A percentile compares a stretch with the other conserved stretches of the same genome.
Conservation (phyloP, 1,140 invertebrate genomes). For the Mylabris phalerata region DNA sequence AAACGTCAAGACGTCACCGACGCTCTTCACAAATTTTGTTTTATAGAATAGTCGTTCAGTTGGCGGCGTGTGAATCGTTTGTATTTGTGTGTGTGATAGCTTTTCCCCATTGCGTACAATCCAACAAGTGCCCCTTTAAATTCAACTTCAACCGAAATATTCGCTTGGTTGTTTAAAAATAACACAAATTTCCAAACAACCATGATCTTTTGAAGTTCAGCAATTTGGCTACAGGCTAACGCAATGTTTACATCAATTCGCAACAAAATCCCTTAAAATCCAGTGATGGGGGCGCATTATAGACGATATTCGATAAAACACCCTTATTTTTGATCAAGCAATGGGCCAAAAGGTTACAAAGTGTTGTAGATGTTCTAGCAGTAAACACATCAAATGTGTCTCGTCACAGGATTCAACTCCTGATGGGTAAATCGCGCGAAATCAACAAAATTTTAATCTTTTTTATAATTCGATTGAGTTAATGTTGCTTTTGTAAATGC, state of each 20-base stretch:
- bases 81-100: background rate
- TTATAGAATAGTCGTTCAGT: constrained; percentile 20
- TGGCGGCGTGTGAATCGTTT: constrained; percentile 16
- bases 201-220: background rate
- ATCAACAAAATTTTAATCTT: background rate
- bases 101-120: background rate
- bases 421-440: constrained; percentile 3
- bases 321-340: background rate
- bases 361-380: constrained; percentile 19
- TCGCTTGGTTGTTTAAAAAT: too few species aligned
- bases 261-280: background rate
- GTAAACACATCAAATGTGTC: constrained; percentile 10
- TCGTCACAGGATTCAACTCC: constrained; percentile 14
- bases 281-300: background rate
- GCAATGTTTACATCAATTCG: background rate
- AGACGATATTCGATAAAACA: background rate
- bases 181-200: too few species aligned
- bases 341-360: constrained; percentile 19
- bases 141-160: background rate
- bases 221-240: constrained; percentile 3
- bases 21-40: constrained; percentile 7
- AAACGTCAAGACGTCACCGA: constrained; percentile 12
- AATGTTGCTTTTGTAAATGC: background rate
- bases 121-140: background rate
- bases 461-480: background rate